These are phyloP conservation scores for Passerina amoena DNA, from an alignment of 2,113 vertebrate genomes.

Conservation along the genomic window DNA sequence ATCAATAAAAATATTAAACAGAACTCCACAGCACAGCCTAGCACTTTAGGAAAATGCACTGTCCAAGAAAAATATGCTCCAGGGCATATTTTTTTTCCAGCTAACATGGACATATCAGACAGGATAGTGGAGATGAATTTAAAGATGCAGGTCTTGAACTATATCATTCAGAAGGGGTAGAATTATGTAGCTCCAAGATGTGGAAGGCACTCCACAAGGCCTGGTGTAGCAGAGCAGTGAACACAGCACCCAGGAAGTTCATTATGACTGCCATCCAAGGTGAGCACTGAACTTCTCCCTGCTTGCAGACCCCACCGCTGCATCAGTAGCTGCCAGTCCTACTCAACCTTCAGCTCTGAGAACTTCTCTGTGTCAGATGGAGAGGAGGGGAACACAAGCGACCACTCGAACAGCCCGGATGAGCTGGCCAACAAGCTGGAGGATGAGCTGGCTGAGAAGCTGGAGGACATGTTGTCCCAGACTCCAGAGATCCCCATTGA, in stretches of 20 bases:
- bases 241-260: background rate
- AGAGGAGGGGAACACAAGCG: conserved; percentile 98
- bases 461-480: conserved; percentile 92
- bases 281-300: background rate
- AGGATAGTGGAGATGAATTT: background rate
- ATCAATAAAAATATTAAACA: background rate
- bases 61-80: background rate
- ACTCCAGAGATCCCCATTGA: conserved; percentile 97
- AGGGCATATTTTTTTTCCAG: background rate
- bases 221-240: background rate
- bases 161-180: background rate
- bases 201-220: background rate
- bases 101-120: background rate
- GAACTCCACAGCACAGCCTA: background rate
- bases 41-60: background rate
- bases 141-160: background rate
- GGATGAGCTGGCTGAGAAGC: conserved; percentile 80
- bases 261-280: background rate
- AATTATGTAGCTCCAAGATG: background rate
- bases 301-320: conserved; percentile 89
- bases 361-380: conserved; percentile 96
- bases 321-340: conserved; percentile 96
- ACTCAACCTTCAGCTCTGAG: conserved; percentile 98
- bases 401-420: conserved; percentile 93
- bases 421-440: conserved; percentile 83